Conservation (phyloP, 1,140 invertebrate species). For the Lepidurus arcticus region DNA sequence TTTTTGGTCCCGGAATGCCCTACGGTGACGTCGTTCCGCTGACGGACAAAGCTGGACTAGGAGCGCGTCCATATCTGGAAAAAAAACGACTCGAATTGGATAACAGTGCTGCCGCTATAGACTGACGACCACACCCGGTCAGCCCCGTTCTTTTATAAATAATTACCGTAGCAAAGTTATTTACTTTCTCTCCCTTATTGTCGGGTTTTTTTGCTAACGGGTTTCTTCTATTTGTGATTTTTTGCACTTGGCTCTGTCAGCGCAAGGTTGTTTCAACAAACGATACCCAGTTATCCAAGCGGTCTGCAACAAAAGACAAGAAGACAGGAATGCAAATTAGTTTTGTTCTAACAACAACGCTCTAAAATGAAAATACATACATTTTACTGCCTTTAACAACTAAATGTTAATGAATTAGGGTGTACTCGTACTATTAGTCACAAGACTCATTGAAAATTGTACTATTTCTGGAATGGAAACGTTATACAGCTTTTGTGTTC, state of each 20-base stretch:
- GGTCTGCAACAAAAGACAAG: background rate
- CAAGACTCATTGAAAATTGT: background rate
- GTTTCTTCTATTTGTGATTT: background rate
- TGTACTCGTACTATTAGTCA: background rate
- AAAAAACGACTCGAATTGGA: background rate
- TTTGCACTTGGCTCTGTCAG: background rate
- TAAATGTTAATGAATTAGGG: background rate
- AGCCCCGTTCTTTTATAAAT: background rate
- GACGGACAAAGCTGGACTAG: conserved; percentile 1
- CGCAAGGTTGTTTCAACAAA: background rate
- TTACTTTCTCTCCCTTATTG: background rate
- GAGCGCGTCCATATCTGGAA: background rate
- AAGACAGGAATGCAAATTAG: conserved; percentile 16
- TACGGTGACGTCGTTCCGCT: background rate
- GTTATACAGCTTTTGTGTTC: background rate
- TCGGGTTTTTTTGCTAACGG: background rate
- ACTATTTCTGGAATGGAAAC: background rate
- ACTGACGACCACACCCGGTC: conserved; percentile 2
- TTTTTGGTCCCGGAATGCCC: background rate
- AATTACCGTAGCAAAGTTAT: background rate
- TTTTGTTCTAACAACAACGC: background rate
- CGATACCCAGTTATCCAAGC: background rate
- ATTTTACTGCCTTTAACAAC: background rate
- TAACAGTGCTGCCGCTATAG: conserved; percentile 13
- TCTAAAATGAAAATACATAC: background rate